Evolutionary conservation across 2,888 invertebrate species (phyloP).

Genomic region (Nomada ferruginata): DNA sequence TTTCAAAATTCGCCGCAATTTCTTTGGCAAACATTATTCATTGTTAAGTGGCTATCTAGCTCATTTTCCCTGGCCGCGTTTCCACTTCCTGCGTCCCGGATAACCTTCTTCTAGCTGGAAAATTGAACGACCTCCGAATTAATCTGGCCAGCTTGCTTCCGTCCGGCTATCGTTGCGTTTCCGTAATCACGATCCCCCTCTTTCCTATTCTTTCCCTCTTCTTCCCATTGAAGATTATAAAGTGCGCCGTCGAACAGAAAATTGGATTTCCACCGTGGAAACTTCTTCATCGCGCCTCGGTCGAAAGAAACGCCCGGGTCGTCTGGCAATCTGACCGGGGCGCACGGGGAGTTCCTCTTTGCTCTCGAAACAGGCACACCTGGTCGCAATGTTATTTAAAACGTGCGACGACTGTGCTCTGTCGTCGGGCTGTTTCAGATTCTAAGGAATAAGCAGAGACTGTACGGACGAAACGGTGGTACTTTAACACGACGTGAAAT

Average conservation of each 20-base stretch:
- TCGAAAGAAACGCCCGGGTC: slow-evolving; percentile 4
- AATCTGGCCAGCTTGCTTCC: slow-evolving; percentile 51
- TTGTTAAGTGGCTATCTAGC: slow-evolving; percentile 63
- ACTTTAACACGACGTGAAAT: slow-evolving; percentile 34
- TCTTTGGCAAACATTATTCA: slow-evolving; percentile 75
- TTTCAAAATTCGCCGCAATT: slow-evolving; percentile 72
- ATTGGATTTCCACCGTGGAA: slow-evolving; percentile 51
- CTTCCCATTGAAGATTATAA: slow-evolving; percentile 52
- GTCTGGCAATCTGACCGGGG: not conserved
- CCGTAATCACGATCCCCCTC: slow-evolving; percentile 49
- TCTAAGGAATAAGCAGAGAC: not conserved
- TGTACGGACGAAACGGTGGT: not conserved
- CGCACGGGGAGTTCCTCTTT: not conserved
- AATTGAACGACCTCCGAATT: slow-evolving; percentile 61
- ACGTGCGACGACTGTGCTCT: not conserved
- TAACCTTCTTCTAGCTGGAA: slow-evolving; percentile 57
- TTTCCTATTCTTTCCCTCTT: not conserved
- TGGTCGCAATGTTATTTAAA: not conserved
- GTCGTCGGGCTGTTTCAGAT: not conserved
- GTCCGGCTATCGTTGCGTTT: slow-evolving; percentile 50
- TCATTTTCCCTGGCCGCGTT: slow-evolving; percentile 47
- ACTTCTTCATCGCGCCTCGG: slow-evolving; percentile 2
- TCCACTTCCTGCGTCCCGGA: slow-evolving; percentile 48
- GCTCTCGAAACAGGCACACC: slow-evolving; percentile 7
- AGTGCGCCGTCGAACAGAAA: slow-evolving; percentile 58